Evolutionary conservation across 2,888 invertebrate species (phyloP).

Genomic region (Dryobota labecula): DNA sequence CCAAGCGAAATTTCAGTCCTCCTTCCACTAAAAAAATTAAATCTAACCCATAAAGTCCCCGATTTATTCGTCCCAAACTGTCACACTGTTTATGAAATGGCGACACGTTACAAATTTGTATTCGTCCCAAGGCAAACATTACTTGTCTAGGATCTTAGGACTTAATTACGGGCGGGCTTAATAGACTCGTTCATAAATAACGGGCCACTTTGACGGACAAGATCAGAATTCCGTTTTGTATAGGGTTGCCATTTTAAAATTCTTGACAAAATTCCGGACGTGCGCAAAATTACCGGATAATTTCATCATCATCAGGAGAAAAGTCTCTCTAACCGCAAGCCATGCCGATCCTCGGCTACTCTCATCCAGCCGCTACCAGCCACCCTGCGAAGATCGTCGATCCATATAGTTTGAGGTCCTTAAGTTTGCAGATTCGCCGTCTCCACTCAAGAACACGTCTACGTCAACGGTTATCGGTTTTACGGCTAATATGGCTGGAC

Average conservation of each 20-base stretch:
- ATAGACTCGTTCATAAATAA: slow-evolving; percentile 58
- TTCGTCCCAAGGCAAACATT: slow-evolving; percentile 58
- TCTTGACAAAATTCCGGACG: background rate
- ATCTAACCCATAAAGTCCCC: slow-evolving; percentile 23
- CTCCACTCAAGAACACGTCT: background rate
- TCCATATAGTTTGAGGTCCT: background rate
- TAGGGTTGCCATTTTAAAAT: slow-evolving; percentile 10
- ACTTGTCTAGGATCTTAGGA: slow-evolving; percentile 46
- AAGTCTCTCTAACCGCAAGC: background rate
- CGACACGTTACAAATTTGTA: slow-evolving; percentile 55
- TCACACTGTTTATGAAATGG: slow-evolving; percentile 50
- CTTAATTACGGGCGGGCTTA: slow-evolving; percentile 56
- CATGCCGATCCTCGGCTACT: background rate
- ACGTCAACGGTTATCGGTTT: background rate
- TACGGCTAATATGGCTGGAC: background rate
- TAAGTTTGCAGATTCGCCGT: background rate
- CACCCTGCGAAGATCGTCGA: background rate
- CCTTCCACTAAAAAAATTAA: slow-evolving; percentile 13
- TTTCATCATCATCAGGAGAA: background rate
- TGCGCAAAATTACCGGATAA: background rate
- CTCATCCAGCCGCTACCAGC: background rate
- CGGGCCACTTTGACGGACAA: slow-evolving; percentile 55
- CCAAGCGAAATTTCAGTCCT: background rate
- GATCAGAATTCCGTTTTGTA: slow-evolving; percentile 51
- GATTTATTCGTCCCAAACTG: slow-evolving; percentile 38